Percentiles rank a stretch among this genome's conserved stretches.
These are phyloP conservation scores for Charina bottae DNA, from an alignment of 2,113 vertebrate species.

Conservation along the genomic window DNA sequence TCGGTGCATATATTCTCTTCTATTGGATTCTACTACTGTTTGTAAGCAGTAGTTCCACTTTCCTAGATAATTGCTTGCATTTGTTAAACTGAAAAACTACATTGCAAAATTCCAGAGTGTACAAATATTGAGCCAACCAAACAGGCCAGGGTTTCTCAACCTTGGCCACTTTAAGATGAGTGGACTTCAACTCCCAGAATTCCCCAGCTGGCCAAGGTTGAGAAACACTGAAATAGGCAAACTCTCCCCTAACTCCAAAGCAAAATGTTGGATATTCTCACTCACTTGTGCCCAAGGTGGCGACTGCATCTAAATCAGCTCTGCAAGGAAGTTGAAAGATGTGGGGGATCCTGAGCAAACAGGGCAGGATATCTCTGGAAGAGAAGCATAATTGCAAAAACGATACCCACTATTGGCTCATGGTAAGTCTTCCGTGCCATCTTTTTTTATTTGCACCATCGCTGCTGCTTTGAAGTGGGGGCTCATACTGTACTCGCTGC, in stretches of 20 bases:
- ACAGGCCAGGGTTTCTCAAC: not conserved
- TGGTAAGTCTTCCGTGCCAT: not conserved
- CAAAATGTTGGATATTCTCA: not conserved
- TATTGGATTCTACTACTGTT: too few relatives aligned
- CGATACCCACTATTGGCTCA: not conserved
- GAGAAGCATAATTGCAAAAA: not conserved
- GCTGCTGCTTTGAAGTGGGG: not conserved
- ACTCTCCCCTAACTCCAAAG: not conserved
- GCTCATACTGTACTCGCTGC: not conserved
- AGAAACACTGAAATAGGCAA: not conserved
- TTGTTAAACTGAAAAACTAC: not conserved
- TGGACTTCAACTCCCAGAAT: too few relatives aligned
- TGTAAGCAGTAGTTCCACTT: not conserved
- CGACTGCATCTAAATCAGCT: conserved; percentile 25
- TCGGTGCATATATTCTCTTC: too few relatives aligned
- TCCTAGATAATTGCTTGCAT: not conserved
- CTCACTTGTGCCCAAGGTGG: conserved; percentile 36
- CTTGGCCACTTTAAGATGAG: too few relatives aligned
- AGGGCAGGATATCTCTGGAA: conserved; percentile 81
- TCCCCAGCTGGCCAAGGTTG: too few relatives aligned
- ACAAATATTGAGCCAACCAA: not conserved
- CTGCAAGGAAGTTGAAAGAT: not conserved
- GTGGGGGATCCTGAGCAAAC: conserved; percentile 63
- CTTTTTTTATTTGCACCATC: not conserved
- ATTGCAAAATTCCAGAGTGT: not conserved